These are phyloP conservation scores for Daktulosphaira vitifoliae DNA, from an alignment of 1,140 invertebrate genomes.

Conservation along the genomic window DNA sequence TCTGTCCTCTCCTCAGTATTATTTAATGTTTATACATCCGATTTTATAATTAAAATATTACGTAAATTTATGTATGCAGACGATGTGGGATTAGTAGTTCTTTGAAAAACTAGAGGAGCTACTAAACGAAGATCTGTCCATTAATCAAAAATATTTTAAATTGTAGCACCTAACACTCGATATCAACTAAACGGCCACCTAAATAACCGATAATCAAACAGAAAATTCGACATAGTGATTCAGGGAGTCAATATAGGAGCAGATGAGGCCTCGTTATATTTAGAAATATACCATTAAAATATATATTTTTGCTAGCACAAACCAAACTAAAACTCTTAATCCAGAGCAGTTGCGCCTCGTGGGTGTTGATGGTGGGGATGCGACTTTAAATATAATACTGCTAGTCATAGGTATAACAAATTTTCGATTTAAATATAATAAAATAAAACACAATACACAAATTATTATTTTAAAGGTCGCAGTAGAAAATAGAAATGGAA, in stretches of 20 bases:
- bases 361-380: too few species aligned
- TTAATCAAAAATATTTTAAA: neutral
- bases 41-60: neutral
- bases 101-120: slow-evolving; percentile 1
- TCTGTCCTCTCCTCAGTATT: neutral
- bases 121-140: slow-evolving; percentile 2
- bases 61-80: slow-evolving; percentile 6
- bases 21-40: neutral
- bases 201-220: neutral
- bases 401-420: too few species aligned
- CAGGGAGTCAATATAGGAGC: neutral
- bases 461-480: too few species aligned
- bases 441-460: too few species aligned
- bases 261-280: neutral
- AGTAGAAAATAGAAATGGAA: too few species aligned
- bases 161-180: neutral
- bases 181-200: neutral
- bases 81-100: neutral
- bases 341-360: too few species aligned
- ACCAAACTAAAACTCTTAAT: too few species aligned
- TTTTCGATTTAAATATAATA: too few species aligned
- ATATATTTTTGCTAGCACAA: too few species aligned
- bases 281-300: neutral
- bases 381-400: too few species aligned
- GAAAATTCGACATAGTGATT: neutral